These are phyloP conservation scores for Branchellion lobata DNA, from an alignment of 2,888 invertebrate genomes.

Conservation along the genomic window DNA sequence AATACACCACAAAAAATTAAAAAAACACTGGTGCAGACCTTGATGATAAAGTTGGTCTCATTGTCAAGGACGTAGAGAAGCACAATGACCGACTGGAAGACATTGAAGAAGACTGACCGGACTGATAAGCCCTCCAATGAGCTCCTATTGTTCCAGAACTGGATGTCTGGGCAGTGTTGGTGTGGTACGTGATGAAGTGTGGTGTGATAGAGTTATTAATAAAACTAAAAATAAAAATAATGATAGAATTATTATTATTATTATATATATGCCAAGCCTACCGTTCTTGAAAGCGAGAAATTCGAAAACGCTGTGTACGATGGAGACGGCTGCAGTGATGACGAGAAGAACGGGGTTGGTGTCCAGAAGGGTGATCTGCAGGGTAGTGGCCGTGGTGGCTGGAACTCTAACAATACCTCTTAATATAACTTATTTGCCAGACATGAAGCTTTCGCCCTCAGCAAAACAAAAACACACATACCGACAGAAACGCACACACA, in stretches of 20 bases:
- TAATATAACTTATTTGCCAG: too few species aligned
- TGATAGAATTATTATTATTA: too few species aligned
- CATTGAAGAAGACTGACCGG: slow-evolving; percentile 92
- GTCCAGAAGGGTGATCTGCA: slow-evolving; percentile 85
- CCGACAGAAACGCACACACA: too few species aligned
- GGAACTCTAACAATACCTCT: too few species aligned
- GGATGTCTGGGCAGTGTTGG: slow-evolving; percentile 81
- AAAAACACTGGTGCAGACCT: background rate
- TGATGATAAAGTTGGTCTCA: slow-evolving; percentile 88
- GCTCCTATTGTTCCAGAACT: slow-evolving; percentile 97
- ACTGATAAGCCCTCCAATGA: slow-evolving; percentile 95
- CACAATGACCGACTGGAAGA: slow-evolving; percentile 93
- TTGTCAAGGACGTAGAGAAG: slow-evolving; percentile 94
- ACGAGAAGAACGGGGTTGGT: slow-evolving; percentile 93
- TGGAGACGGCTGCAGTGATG: slow-evolving; percentile 84
- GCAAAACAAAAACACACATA: too few species aligned
- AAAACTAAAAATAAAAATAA: too few species aligned
- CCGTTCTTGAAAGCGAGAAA: slow-evolving; percentile 98
- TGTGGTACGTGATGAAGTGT: background rate
- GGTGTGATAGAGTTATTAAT: too few species aligned
- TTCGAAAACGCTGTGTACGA: slow-evolving; percentile 95
- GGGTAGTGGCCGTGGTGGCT: slow-evolving; percentile 35
- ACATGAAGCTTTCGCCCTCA: background rate
- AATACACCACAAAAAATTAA: background rate
- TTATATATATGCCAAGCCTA: slow-evolving; percentile 57